These are phyloP conservation scores for Plectropomus leopardus DNA, from an alignment of 2,113 vertebrate species.

Conservation along the genomic window DNA sequence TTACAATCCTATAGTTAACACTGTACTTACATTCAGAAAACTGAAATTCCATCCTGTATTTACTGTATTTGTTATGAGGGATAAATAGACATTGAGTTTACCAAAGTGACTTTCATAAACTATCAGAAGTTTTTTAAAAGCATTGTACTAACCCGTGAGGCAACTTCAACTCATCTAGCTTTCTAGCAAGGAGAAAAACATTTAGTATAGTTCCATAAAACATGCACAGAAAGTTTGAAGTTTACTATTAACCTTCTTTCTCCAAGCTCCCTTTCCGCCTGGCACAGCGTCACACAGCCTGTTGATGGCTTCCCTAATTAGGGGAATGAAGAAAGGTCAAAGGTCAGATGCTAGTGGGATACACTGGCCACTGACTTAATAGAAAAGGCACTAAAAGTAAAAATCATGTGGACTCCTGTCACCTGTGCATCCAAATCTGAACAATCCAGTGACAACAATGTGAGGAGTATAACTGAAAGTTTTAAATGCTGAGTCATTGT, in stretches of 20 bases:
- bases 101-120: not conserved
- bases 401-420: constrained; percentile 2
- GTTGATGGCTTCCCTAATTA: constrained; percentile 95
- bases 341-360: constrained; percentile 17
- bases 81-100: not conserved
- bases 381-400: not conserved
- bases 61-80: not conserved
- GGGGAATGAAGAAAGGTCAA: constrained; percentile 38
- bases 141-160: not conserved
- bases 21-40: not conserved
- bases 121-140: not conserved
- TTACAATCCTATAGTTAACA: not conserved
- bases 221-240: constrained; percentile 3
- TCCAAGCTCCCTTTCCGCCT: constrained; percentile 93
- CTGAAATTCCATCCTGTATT: not conserved
- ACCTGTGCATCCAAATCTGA: not conserved
- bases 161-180: not conserved
- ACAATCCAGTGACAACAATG: not conserved
- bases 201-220: not conserved
- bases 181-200: not conserved
- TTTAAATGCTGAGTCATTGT: not conserved
- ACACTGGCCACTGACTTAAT: constrained; percentile 16
- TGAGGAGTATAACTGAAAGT: not conserved
- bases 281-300: constrained; percentile 94
- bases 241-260: constrained; percentile 89